phyloP scores from a whole-genome alignment of 1,140 invertebrate genomes.

The Melanaphis sacchari region DNA sequence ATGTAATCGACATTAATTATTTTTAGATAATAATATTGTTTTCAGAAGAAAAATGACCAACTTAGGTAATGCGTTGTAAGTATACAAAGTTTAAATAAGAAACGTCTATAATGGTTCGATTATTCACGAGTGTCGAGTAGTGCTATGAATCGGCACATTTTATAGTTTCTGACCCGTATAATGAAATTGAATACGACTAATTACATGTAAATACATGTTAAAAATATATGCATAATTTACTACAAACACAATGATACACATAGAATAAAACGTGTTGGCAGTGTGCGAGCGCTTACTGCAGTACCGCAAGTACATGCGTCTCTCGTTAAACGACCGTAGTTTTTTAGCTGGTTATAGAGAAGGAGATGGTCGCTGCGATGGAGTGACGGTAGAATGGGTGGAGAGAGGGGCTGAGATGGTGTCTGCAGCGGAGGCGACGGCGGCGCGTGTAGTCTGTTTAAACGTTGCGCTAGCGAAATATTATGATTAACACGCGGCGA shows the following conservation, averaged over 20 bases:
- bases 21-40: background rate
- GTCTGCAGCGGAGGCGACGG: background rate
- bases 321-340: background rate
- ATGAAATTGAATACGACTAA: background rate
- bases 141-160: background rate
- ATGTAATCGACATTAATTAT: no score
- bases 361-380: background rate
- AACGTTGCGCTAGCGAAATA: background rate
- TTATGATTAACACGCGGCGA: conserved; percentile 46
- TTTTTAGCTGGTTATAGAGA: background rate
- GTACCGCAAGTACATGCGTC: background rate
- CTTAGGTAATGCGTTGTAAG: background rate
- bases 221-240: background rate
- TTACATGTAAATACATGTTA: background rate
- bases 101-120: background rate
- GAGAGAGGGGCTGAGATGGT: background rate
- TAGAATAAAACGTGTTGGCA: background rate
- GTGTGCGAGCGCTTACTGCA: no score
- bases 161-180: background rate
- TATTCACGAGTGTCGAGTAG: no score
- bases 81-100: background rate
- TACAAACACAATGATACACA: background rate
- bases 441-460: background rate
- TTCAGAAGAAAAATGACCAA: background rate
- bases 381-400: no score